A percentile compares a stretch with the other conserved stretches of the same genome.
These are phyloP conservation scores for Danio tinwini DNA, from an alignment of 2,797 vertebrate species.

Conservation along the genomic window DNA sequence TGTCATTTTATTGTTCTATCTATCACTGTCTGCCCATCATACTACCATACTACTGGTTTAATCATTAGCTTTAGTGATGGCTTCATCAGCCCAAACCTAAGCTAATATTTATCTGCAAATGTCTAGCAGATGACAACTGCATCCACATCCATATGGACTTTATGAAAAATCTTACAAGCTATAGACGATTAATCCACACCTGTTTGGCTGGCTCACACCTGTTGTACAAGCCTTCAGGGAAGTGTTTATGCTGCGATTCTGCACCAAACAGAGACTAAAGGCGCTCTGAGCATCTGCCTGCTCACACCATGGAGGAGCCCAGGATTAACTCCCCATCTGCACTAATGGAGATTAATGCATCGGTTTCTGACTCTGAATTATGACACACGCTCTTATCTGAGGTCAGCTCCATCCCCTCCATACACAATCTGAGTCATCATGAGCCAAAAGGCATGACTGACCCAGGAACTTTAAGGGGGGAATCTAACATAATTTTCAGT, in stretches of 20 bases:
- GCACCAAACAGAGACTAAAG: neutral
- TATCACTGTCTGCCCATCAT: too few relatives aligned
- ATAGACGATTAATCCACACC: slow-evolving; percentile 17
- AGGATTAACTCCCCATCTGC: slow-evolving; percentile 71
- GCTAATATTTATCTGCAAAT: neutral
- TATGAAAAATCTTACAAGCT: neutral
- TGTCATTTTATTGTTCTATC: too few relatives aligned
- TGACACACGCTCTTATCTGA: slow-evolving; percentile 20
- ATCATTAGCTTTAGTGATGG: neutral
- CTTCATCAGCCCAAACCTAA: neutral
- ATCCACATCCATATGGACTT: neutral
- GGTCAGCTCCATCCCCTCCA: slow-evolving; percentile 11
- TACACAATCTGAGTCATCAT: slow-evolving; percentile 4
- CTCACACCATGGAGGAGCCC: slow-evolving; percentile 52
- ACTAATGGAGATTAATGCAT: slow-evolving; percentile 73
- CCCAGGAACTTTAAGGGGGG: neutral
- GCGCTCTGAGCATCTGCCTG: neutral
- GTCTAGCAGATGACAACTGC: neutral
- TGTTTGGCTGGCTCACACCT: slow-evolving; percentile 7
- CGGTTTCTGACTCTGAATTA: slow-evolving; percentile 57
- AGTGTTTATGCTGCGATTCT: neutral
- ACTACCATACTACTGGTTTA: too few relatives aligned
- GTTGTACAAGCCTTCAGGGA: neutral
- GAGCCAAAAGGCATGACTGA: slow-evolving; percentile 10
- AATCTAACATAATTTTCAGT: neutral